Percentiles rank a stretch among this genome's conserved stretches.
Evolutionary conservation across 37 sponge, comb jelly and placozoan species (phyloP).

Genomic region (Spongilla lacustris): DNA sequence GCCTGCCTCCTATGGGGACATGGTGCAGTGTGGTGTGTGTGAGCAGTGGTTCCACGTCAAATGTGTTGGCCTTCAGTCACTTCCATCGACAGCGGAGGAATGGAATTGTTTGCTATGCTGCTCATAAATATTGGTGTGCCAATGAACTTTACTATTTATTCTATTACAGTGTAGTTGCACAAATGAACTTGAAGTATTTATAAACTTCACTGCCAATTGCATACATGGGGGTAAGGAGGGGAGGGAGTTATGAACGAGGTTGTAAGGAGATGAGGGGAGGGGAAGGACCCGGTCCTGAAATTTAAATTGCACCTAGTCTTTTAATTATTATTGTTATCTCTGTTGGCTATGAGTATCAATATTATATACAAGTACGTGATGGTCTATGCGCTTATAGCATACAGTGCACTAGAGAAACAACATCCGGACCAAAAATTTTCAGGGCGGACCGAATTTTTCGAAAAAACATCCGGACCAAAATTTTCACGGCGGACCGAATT

Average conservation of each 20-base stretch:
- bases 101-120: neutral
- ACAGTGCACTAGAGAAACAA: conserved; percentile 1
- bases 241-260: conserved; percentile 1
- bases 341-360: conserved; percentile 1
- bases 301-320: conserved; percentile 1
- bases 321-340: conserved; percentile 1
- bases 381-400: neutral
- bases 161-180: conserved; percentile 1
- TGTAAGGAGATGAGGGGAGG: neutral
- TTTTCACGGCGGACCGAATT: neutral
- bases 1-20: neutral
- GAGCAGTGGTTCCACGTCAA: neutral
- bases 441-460: too few relatives aligned
- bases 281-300: neutral
- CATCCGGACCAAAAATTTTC: too few relatives aligned
- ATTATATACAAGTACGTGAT: neutral
- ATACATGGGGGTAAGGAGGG: conserved; percentile 1
- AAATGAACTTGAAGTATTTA: neutral
- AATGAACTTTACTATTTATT: neutral
- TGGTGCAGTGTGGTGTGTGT: conserved; percentile 1
- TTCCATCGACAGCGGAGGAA: neutral
- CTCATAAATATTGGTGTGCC: neutral
- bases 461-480: neutral
- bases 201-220: neutral
- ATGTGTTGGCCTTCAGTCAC: conserved; percentile 1